Percentiles rank a stretch among this genome's conserved stretches.
phyloP scores from a whole-genome alignment of 2,113 vertebrate species.

The Catagonus wagneri region DNA sequence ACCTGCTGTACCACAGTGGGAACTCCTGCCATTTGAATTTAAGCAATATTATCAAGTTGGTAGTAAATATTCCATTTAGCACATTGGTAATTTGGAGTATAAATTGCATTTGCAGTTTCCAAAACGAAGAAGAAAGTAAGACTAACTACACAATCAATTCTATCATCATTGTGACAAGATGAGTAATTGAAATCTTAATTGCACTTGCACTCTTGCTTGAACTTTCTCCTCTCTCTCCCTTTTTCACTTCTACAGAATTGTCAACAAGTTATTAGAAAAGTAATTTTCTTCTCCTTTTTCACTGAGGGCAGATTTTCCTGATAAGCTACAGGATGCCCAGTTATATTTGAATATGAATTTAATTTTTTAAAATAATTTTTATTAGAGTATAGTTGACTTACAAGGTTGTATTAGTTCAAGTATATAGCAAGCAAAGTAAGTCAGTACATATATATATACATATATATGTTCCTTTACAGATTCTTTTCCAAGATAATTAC shows the following conservation, averaged over 20 bases:
- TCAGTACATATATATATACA: no score
- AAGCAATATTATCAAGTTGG: not conserved
- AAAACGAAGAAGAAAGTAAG: not conserved
- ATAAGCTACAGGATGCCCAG: not conserved
- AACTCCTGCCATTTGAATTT: not conserved
- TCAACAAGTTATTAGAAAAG: conserved; percentile 3
- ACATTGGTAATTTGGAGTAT: not conserved
- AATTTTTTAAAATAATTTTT: no score
- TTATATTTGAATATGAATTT: not conserved
- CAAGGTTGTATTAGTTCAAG: no score
- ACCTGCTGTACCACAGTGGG: no score
- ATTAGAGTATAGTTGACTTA: no score
- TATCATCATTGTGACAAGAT: not conserved
- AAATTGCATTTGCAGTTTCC: not conserved
- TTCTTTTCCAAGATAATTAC: no score
- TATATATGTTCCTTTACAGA: no score
- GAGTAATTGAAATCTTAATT: not conserved
- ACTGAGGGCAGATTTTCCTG: not conserved
- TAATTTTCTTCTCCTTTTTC: not conserved
- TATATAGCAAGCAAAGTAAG: no score
- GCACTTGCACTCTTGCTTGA: not conserved
- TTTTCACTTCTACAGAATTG: not conserved
- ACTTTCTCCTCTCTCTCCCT: not conserved
- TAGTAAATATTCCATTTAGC: not conserved
- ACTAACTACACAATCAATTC: not conserved